Evolutionary conservation across 92 coral and sea anemone species (phyloP), one percentile per base, ranked within the genome.

Genomic region (Paragorgia papillata): DNA sequence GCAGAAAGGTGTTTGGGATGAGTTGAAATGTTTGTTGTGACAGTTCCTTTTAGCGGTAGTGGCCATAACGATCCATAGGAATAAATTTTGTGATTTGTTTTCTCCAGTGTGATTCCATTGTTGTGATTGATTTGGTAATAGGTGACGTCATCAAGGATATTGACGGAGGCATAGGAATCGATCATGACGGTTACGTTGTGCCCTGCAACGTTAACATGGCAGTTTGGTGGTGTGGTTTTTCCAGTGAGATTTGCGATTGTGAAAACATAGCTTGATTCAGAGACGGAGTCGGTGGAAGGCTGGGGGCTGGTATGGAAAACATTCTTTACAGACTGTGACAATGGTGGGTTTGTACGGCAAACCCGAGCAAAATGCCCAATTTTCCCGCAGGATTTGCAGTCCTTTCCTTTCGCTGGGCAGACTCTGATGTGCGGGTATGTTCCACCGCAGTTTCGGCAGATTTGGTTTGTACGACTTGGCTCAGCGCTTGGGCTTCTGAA

Each of bases 381-480:
- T 58, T 73, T 53, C 48, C 61, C 61, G 31, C 79, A 73, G 5
- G 65, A 29, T 55, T 33, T 54, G 50, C 79, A 73, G 24, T 73
- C 49, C 57, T 70, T 50, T 27, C 79, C 66, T 58, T 34, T 37
- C 14, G 64, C 66, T 19, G 79, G 79, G 31, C 79, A 55, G 14
- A 19, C 79, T 20, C 43, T 33, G 29, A 17, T 30, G 66, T 60
- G 66, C 22, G 77, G 77, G 60, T 24, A 70, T 70, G 62, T 48
- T 56, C 77, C 66, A 54, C 79, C 66, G 32, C 79, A 74, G 77
- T 70, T 46, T 48, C 62, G 57, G 55, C 77, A 70, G 57, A 35
- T 46, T 48, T 13, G 37, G 53, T 43, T 46, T 41, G 22, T 29
- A 61, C 39, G 41, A n/a, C 3, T 17, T 21, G 40, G 73, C 26